Evolutionary conservation across 2,888 invertebrate genomes (phyloP).

Genomic region (Onchidella celtica): DNA sequence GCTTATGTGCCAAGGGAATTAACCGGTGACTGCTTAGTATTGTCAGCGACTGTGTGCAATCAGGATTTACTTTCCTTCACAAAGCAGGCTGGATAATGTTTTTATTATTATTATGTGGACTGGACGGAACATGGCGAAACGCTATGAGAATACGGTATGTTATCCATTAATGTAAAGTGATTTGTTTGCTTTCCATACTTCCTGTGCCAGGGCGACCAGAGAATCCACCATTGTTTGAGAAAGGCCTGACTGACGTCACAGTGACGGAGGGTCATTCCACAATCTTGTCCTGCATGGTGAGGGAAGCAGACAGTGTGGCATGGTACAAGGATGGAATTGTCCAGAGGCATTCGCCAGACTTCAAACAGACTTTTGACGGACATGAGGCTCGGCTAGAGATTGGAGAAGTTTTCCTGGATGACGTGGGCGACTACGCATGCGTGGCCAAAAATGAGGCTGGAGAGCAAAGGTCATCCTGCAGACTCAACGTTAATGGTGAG

Average conservation of each 20-base stretch:
- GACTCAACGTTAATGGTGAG: conserved; percentile 64
- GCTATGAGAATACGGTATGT: too few species aligned
- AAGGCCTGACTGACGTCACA: conserved; percentile 60
- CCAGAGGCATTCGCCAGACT: conserved; percentile 63
- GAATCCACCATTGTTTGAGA: conserved; percentile 58
- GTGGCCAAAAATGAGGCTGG: conserved; percentile 63
- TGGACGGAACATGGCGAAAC: too few species aligned
- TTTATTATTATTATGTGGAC: too few species aligned
- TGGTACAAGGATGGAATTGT: conserved; percentile 71
- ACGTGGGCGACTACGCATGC: conserved; percentile 68
- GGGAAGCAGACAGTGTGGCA: conserved; percentile 58
- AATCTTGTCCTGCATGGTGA: conserved; percentile 63
- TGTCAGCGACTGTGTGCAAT: too few species aligned
- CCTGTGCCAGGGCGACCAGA: conserved; percentile 45
- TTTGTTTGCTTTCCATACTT: too few species aligned
- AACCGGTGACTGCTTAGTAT: too few species aligned
- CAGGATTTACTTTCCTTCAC: too few species aligned
- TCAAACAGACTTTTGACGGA: conserved; percentile 71
- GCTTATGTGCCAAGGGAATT: too few species aligned
- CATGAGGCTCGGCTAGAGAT: conserved; percentile 65
- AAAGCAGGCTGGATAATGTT: too few species aligned
- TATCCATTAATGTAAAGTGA: too few species aligned
- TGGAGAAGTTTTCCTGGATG: conserved; percentile 69
- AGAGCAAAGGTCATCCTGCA: conserved; percentile 62
- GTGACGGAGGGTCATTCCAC: conserved; percentile 66